These are phyloP conservation scores for Callosobruchus maculatus DNA, from an alignment of 2,888 invertebrate species.

Conservation along the genomic window DNA sequence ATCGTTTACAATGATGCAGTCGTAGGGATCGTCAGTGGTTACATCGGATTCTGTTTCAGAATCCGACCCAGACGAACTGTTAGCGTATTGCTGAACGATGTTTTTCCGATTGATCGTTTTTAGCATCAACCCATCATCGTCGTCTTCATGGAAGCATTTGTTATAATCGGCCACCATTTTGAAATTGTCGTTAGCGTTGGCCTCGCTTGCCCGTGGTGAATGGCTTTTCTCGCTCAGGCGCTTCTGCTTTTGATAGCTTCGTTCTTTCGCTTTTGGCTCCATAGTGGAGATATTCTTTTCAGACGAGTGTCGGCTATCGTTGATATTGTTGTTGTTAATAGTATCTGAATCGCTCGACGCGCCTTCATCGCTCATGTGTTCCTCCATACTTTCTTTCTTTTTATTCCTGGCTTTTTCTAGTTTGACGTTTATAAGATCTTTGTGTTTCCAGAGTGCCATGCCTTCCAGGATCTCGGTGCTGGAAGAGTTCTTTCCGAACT, in stretches of 20 bases:
- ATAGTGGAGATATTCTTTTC: slow-evolving; percentile 13
- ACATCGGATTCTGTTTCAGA: slow-evolving; percentile 61
- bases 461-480: slow-evolving; percentile 78
- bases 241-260: slow-evolving; percentile 4
- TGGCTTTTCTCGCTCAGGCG: slow-evolving; percentile 20
- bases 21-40: slow-evolving; percentile 73
- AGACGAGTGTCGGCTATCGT: slow-evolving; percentile 42
- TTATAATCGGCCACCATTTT: slow-evolving; percentile 40
- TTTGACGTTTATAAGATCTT: slow-evolving; percentile 73
- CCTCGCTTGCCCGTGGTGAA: slow-evolving; percentile 23
- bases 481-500: slow-evolving; percentile 67
- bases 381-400: slow-evolving; percentile 32
- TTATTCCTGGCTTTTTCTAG: slow-evolving; percentile 22
- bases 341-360: slow-evolving; percentile 48
- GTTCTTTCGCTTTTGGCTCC: slow-evolving; percentile 33
- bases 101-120: slow-evolving; percentile 72
- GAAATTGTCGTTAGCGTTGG: slow-evolving; percentile 23
- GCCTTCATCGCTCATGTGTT: slow-evolving; percentile 43
- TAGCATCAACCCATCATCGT: slow-evolving; percentile 64
- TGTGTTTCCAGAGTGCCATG: slow-evolving; percentile 83
- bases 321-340: slow-evolving; percentile 37
- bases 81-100: slow-evolving; percentile 66
- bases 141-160: slow-evolving; percentile 65
- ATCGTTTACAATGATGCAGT: slow-evolving; percentile 78
- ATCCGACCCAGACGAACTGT: slow-evolving; percentile 57